phyloP scores from a whole-genome alignment of 1,140 invertebrate genomes.

The Drosophila lini region DNA sequence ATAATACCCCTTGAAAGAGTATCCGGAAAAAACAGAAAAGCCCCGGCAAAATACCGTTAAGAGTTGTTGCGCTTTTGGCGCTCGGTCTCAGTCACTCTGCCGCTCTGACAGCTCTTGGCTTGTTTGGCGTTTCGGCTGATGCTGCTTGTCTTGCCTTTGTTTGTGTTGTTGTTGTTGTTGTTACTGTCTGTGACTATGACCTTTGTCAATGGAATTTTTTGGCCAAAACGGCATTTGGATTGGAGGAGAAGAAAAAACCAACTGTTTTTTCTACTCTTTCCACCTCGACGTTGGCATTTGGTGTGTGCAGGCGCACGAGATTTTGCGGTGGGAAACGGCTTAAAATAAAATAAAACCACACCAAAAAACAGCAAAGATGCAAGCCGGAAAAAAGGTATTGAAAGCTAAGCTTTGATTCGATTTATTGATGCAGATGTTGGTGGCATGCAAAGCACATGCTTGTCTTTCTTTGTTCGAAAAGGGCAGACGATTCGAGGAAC shows the following conservation, averaged over 20 bases:
- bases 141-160: slow-evolving; percentile 27
- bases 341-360: background rate
- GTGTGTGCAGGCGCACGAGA: slow-evolving; percentile 26
- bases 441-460: background rate
- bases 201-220: slow-evolving; percentile 78
- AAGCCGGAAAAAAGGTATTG: slow-evolving; percentile 43
- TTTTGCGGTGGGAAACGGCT: slow-evolving; percentile 34
- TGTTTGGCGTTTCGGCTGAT: slow-evolving; percentile 37
- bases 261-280: background rate
- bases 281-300: slow-evolving; percentile 39
- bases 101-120: slow-evolving; percentile 42
- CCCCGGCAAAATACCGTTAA: slow-evolving; percentile 68
- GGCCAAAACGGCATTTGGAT: slow-evolving; percentile 46
- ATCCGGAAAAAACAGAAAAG: slow-evolving; percentile 30
- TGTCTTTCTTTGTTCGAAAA: background rate
- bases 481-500: background rate
- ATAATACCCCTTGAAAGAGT: slow-evolving; percentile 11
- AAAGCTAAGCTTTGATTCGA: slow-evolving; percentile 47
- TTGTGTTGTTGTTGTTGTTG: slow-evolving; percentile 20
- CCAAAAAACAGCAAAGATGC: background rate
- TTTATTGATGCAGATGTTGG: slow-evolving; percentile 46
- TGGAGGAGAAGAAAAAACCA: slow-evolving; percentile 14
- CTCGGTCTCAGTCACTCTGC: slow-evolving; percentile 5
- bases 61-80: slow-evolving; percentile 73
- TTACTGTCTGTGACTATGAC: slow-evolving; percentile 65